Evolutionary conservation across 1,140 invertebrate species (phyloP), one percentile per base, ranked within the genome.

Genomic region (Pomacea maculata): DNA sequence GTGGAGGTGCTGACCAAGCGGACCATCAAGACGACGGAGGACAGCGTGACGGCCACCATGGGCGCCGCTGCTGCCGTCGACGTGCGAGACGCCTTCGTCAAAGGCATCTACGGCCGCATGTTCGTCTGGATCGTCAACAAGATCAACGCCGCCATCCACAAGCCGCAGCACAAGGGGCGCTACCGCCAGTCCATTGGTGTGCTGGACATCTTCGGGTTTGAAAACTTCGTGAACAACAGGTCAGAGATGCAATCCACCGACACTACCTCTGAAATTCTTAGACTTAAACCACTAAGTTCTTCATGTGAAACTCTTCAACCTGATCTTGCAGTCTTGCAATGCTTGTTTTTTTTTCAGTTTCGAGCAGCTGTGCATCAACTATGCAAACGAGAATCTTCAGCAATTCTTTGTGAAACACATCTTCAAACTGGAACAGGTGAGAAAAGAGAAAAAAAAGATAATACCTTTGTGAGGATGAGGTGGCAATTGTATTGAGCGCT

Each of bases 191-290:
- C 98, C 94, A 98, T 98, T 92, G 93, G 98, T 96, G 98, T 99
- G 93, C 95, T 99, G 94, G 98, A 99, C 97, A 99, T 99, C 94
- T 97, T 97, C 93, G 98, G 98, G 94, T 82, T 99, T 93, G 98
- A 99, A 94, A 99, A 99, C 93, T 99, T 99, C 95, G 98, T 61
- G 11, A 61, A 17, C 57, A 61, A 61, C 57, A 61, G 57, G 57
- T 61, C 57, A 61, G 57, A 1, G 34, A 45, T 45, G 34, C 34
- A 45, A 1, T 45, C 34, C 34, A 45, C 34, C 34, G 34, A 45
- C 2, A 45, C 34, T 25, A 25, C 25, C 25, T 25, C 25, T 25
- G 25, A 25, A 25, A 25, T 25, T 25, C 25, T 25, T 25, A 25
- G 25, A 25, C 25, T 25, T 25, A 25, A 1, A 45, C 0, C 6